phyloP scores from a whole-genome alignment of 2,888 invertebrate genomes.

The Drosophila robusta region DNA sequence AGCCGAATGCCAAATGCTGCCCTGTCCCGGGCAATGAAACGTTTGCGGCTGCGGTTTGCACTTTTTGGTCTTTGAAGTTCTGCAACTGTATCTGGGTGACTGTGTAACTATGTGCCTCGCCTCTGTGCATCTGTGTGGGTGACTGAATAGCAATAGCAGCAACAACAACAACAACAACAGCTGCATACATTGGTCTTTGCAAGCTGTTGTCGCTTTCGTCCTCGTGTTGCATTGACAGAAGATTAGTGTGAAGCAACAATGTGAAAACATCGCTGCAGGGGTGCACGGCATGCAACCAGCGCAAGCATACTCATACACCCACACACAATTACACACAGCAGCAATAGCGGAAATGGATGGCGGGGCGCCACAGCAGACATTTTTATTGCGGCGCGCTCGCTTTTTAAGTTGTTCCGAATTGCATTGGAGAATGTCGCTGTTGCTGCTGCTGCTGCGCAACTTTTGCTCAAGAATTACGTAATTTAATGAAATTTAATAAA shows the following conservation, averaged over 20 bases:
- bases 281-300: slow-evolving; percentile 37
- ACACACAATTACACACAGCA: slow-evolving; percentile 26
- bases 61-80: slow-evolving; percentile 79
- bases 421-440: slow-evolving; percentile 75
- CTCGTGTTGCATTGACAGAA: slow-evolving; percentile 80
- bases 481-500: slow-evolving; percentile 80
- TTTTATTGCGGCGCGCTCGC: slow-evolving; percentile 79
- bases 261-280: slow-evolving; percentile 80
- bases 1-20: slow-evolving; percentile 50
- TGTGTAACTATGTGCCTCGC: slow-evolving; percentile 20
- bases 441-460: slow-evolving; percentile 39
- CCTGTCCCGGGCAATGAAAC: slow-evolving; percentile 62
- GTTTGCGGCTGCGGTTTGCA: slow-evolving; percentile 81
- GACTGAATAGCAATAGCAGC: slow-evolving; percentile 25
- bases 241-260: slow-evolving; percentile 82
- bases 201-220: slow-evolving; percentile 81
- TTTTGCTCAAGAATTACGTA: slow-evolving; percentile 74
- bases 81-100: slow-evolving; percentile 40
- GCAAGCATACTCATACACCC: slow-evolving; percentile 15
- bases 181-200: slow-evolving; percentile 51
- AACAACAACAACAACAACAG: slow-evolving; percentile 17
- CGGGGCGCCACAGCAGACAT: slow-evolving; percentile 68
- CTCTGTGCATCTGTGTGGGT: slow-evolving; percentile 17
- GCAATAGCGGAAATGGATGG: slow-evolving; percentile 64
- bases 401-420: slow-evolving; percentile 82